A percentile compares a stretch with the other conserved stretches of the same genome.
These are phyloP conservation scores for Novumbra hubbsi DNA, from an alignment of 2,797 vertebrate species.

Conservation along the genomic window DNA sequence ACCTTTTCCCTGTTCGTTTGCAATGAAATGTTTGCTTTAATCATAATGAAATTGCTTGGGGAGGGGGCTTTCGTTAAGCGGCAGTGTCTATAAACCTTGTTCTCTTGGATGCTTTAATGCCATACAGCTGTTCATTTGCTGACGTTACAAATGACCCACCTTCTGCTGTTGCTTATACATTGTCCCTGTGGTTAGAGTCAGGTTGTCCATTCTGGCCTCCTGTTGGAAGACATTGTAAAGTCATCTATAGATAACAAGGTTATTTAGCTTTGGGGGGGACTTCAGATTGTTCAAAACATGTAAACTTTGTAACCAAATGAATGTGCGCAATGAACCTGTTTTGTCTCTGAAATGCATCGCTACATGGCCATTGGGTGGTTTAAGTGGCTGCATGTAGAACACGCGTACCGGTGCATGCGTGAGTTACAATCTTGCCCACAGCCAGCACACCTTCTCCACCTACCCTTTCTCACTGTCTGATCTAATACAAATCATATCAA, in stretches of 20 bases:
- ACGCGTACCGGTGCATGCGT: too few species aligned
- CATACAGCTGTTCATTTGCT: not conserved
- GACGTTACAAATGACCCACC: not conserved
- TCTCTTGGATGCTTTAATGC: not conserved
- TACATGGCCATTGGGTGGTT: too few species aligned
- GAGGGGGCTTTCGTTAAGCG: not conserved
- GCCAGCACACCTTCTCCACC: too few species aligned
- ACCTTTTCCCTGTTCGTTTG: not conserved
- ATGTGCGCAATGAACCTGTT: too few species aligned
- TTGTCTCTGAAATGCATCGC: too few species aligned
- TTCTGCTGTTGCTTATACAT: not conserved
- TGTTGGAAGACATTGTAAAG: constrained; percentile 22
- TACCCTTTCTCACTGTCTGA: too few species aligned
- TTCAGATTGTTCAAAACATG: too few species aligned
- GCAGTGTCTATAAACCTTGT: not conserved
- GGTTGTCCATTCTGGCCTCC: not conserved
- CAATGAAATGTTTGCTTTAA: not conserved
- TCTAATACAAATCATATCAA: too few species aligned
- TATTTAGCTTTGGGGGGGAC: too few species aligned
- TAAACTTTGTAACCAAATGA: too few species aligned
- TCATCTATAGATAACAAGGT: not conserved
- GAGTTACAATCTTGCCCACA: too few species aligned
- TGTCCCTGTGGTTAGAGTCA: not conserved
- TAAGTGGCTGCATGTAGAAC: too few species aligned
- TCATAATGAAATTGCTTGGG: not conserved